Percentiles rank a stretch among this genome's conserved stretches.
Evolutionary conservation across 2,888 invertebrate genomes (phyloP).

Genomic region (Agrochola lota): DNA sequence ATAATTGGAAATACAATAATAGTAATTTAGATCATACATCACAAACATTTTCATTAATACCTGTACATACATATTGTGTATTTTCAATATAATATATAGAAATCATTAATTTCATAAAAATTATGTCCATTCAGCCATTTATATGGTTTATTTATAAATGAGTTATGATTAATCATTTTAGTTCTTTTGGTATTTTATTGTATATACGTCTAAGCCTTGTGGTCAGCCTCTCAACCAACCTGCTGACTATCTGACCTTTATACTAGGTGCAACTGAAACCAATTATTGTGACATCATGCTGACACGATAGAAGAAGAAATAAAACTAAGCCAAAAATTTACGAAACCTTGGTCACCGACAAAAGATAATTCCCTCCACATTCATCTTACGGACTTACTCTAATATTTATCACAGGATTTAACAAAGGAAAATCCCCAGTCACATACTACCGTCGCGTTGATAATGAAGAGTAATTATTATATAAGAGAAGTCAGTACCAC

Average conservation of each 20-base stretch:
- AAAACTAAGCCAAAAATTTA: constrained; percentile 18
- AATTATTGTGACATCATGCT: not conserved
- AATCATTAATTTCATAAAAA: no score
- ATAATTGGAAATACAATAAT: no score
- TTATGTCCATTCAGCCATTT: no score
- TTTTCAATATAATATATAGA: no score
- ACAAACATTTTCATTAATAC: no score
- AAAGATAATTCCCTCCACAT: constrained; percentile 63
- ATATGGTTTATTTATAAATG: no score
- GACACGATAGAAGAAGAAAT: not conserved
- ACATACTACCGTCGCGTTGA: constrained; percentile 69
- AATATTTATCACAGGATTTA: constrained; percentile 74
- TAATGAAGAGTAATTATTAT: constrained; percentile 77
- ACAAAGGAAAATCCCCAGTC: constrained; percentile 72
- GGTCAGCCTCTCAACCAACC: not conserved
- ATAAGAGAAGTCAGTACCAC: constrained; percentile 68
- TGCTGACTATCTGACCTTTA: not conserved
- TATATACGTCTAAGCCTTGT: not conserved
- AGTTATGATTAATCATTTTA: no score
- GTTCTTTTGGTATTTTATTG: no score
- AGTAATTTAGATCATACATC: no score
- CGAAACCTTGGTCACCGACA: constrained; percentile 32
- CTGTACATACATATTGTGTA: no score
- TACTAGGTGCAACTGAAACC: no score
- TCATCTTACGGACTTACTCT: constrained; percentile 71